These are phyloP conservation scores for Scaptodrosophila latifasciaeformis DNA, from an alignment of 2,888 invertebrate genomes.

Conservation along the genomic window DNA sequence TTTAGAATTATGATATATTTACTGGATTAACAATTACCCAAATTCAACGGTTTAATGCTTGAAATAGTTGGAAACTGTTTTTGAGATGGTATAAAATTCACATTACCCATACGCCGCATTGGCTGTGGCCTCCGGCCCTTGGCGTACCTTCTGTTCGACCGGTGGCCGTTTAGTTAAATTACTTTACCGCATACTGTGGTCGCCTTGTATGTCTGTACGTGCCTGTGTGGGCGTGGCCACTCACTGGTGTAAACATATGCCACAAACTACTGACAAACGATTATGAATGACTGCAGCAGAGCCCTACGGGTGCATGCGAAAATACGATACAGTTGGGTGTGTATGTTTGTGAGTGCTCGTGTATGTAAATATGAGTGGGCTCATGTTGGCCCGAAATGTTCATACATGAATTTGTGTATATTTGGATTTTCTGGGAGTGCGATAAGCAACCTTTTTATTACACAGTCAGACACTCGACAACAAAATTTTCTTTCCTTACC, in stretches of 20 bases:
- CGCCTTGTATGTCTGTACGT: slow-evolving; percentile 35
- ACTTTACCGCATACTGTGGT: slow-evolving; percentile 46
- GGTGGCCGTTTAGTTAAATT: slow-evolving; percentile 43
- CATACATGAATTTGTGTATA: too few species aligned
- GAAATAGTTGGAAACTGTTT: slow-evolving; percentile 14
- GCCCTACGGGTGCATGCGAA: neutral
- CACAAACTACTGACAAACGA: slow-evolving; percentile 53
- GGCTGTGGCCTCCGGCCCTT: too few species aligned
- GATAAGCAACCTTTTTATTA: neutral
- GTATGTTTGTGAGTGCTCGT: neutral
- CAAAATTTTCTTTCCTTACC: too few species aligned
- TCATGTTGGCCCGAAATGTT: too few species aligned
- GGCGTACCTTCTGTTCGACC: slow-evolving; percentile 5
- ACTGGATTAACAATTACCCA: neutral
- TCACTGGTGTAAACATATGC: slow-evolving; percentile 31
- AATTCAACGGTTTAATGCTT: slow-evolving; percentile 34
- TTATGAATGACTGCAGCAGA: slow-evolving; percentile 56
- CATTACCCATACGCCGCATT: slow-evolving; percentile 45
- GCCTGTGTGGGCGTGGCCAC: slow-evolving; percentile 6
- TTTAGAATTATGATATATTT: neutral
- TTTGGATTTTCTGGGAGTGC: too few species aligned
- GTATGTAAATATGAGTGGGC: neutral
- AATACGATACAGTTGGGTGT: neutral
- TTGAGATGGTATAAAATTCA: slow-evolving; percentile 21
- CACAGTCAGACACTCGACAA: too few species aligned